These are phyloP conservation scores for Toxotes chatareus DNA, from an alignment of 2,113 vertebrate species.

Conservation along the genomic window DNA sequence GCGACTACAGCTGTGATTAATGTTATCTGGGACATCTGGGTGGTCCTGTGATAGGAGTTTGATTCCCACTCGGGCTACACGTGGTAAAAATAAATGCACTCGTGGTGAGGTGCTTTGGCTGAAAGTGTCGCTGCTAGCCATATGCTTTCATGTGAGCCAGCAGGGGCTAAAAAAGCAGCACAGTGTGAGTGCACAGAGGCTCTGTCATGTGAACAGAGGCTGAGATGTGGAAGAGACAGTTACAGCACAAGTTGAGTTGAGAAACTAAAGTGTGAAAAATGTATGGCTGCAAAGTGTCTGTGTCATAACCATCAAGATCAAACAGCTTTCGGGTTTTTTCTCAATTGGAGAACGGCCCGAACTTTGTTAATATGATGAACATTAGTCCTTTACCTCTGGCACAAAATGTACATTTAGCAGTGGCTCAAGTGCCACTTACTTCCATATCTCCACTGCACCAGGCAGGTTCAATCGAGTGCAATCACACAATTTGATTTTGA, in stretches of 20 bases:
- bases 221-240: neutral
- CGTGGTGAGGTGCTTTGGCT: conserved; percentile 11
- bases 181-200: neutral
- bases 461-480: conserved; percentile 43
- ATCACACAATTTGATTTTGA: conserved; percentile 49
- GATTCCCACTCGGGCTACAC: conserved; percentile 27
- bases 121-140: neutral
- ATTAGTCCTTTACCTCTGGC: conserved; percentile 14
- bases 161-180: conserved; percentile 5
- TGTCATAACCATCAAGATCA: conserved; percentile 16
- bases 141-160: conserved; percentile 18
- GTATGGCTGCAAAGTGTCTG: conserved; percentile 1
- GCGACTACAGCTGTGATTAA: conserved; percentile 24
- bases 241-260: no score
- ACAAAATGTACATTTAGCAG: conserved; percentile 29
- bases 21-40: conserved; percentile 51
- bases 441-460: conserved; percentile 11
- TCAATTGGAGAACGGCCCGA: neutral
- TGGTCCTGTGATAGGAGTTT: conserved; percentile 17
- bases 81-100: conserved; percentile 46
- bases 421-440: conserved; percentile 45
- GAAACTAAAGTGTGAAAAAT: no score
- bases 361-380: conserved; percentile 20
- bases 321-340: no score
- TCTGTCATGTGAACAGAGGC: conserved; percentile 11